Evolutionary conservation across 2,888 invertebrate species (phyloP), one percentile per base, ranked within the genome.

Genomic region (Lasioglossum pauxillum): DNA sequence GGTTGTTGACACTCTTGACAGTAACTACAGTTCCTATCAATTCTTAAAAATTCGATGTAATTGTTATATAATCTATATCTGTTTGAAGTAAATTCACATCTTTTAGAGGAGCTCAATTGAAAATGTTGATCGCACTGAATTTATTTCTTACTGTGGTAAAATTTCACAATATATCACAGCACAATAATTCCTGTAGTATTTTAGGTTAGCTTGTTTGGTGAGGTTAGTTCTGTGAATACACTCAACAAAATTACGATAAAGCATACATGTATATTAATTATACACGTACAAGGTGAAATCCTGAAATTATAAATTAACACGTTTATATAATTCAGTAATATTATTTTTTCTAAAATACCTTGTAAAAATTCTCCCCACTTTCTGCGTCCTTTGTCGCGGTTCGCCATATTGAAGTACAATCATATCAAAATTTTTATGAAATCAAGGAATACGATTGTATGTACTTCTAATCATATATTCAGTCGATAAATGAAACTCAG

Each of bases 381-480:
- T 94, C 93, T 95, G 95, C 95, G 95, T 95, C 95, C 95, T 95
- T 95, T 95, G 95, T 95, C 95, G 94, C 94, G 93, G 93, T 94
- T 94, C 95, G 95, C 95, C 95, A 95, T 95, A 92, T 95, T 95
- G 94, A 93, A 94, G 91, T 93, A 92, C 92, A 92, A 86, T 91
- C 90, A 80, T 80, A 86, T 82, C 81, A 64, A 89, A 85, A 91
- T 86, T 89, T 90, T 88, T 88, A 78, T 85, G 75, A 82, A 84
- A 75, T 86, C 74, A 41, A 44, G 41, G 76, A 77, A 79, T 79
- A 76, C 64, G 67, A 86, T 80, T 72, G 46, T 71, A 46, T 72
- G 46, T 71, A 46, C n/a, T 67, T 60, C 35, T 74, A 79, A 77
- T 75, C 71, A 12, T 46, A 14, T 35, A 67, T 49, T 74, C 19